Base-by-base conservation (phyloP, 2,888 invertebrate species). In the Monopis laevigella region DNA sequence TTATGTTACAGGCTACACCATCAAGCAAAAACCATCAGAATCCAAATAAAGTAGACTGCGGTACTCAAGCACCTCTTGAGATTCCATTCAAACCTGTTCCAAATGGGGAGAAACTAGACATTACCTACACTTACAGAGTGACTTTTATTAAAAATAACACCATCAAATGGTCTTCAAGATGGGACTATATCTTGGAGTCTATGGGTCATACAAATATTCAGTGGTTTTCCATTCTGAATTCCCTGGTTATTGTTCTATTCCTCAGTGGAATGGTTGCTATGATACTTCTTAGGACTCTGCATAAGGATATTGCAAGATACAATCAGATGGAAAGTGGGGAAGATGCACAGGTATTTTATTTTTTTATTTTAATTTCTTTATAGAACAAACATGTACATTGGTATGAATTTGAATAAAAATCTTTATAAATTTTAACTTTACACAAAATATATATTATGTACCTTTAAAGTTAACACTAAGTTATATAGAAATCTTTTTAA, bases 191-290 rank as follows among this genome's bases (percentile, higher is more conserved):
- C 48, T 80, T 99, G 44, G 96, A 98, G 72, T 96, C 98, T 0
- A 96, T 97, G 92, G 97, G 96, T 0, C 96, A 98, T 65, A 94
- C 98, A 1, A 98, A 98, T 64, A 98, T 98, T 55, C 98, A 98
- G 66, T 98, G 98, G 98, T 98, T 98, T 69, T 97, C 96, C 49
- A 99, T 99, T 58, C 83, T 99, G 46, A 99, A 99, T 72, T 98
- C 98, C 0, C 82, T 99, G 54, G 96, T 99, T 43, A 99, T 99
- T 57, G 96, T 96, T 2, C 77, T 97, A 21, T 99, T 99, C 75
- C 81, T 99, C 13, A 96, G 97, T 51, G 99, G 98, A 51, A 99
- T 99, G 98, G 97, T 99, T 11, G 98, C 98, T 18, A 99, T 99
- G 98, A 99, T 99, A 58, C 85, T 99, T 72, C 74, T 99, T 51